Evolutionary conservation across 1,140 invertebrate genomes (phyloP), one percentile per base, ranked within the genome.

Genomic region (Rhopalosiphum maidis): DNA sequence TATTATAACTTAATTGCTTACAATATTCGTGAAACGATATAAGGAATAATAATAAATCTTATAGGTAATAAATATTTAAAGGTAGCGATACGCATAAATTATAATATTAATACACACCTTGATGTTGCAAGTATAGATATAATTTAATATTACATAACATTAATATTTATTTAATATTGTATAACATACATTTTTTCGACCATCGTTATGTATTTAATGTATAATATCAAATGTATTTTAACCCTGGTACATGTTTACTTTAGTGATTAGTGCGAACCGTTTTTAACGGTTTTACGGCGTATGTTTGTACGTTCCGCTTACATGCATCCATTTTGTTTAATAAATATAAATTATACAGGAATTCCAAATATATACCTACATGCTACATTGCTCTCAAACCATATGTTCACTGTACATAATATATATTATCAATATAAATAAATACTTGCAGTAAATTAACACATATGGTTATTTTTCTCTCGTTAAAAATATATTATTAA

Each of bases 301-400:
- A n/a, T 15, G 60, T n/a, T 77, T 18, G n/a, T 77, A 77, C 60
- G 15, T 77, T 77, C 18, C 15, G n/a, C 30, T 77, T 18, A 77
- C 60, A n/a, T 77, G 15, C 60, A 77, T n/a, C 60, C 60, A 77
- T 77, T 77, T 77, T n/a, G 15, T 77, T 77, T n/a, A 77, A n/a
- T 35, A 77, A 77, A 77, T n/a, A 77, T 77, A 77, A 77, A 68
- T 68, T 68, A n/a, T n/a, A 68, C 55, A 68, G 60, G 60, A 68
- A 68, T 68, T 68, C 60, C 60, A 68, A 68, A 1, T 68, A 60
- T 30, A 60, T 60, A n/a, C 0, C 30, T 68, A 30, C 60, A 41
- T 41, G 41, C 43, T 46, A 46, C 46, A 68, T 68, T 30, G 3
- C 60, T 68, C 30, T n/a, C 60, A 68, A n/a, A 68, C 60, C 60